These are phyloP conservation scores for Calypte anna DNA, from an alignment of 2,113 vertebrate genomes.

Conservation along the genomic window DNA sequence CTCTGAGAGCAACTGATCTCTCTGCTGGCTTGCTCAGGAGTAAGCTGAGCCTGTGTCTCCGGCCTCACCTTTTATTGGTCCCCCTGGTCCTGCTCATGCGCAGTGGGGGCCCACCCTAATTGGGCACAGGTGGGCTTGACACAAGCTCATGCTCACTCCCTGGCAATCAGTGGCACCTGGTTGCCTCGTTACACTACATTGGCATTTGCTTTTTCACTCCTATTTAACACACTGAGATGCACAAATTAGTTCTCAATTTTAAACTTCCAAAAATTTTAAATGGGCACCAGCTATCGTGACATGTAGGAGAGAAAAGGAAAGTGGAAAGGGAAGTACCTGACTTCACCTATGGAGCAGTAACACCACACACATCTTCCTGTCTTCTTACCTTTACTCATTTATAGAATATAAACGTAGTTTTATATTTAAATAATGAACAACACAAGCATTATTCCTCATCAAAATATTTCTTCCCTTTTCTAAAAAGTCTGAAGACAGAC, in stretches of 20 bases:
- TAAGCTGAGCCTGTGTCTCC: no score
- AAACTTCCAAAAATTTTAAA: background rate
- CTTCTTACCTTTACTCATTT: background rate
- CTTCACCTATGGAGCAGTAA: background rate
- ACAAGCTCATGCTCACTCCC: no score
- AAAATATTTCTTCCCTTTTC: background rate
- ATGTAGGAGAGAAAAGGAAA: background rate
- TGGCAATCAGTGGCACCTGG: no score
- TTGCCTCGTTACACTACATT: background rate
- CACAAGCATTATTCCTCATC: background rate
- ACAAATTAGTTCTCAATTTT: background rate
- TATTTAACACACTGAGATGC: background rate
- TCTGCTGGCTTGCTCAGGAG: no score
- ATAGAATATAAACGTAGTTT: background rate
- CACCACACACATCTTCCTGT: background rate
- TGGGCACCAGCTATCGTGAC: background rate
- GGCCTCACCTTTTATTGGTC: no score
- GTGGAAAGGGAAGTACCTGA: background rate
- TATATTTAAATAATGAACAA: background rate
- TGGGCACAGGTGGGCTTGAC: no score
- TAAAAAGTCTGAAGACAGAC: background rate
- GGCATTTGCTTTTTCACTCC: background rate
- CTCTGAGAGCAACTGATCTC: no score
- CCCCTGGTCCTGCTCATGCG: no score
- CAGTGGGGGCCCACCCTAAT: no score